Evolutionary conservation across 1,140 invertebrate species (phyloP).

Genomic region (Drosophila navojoa): DNA sequence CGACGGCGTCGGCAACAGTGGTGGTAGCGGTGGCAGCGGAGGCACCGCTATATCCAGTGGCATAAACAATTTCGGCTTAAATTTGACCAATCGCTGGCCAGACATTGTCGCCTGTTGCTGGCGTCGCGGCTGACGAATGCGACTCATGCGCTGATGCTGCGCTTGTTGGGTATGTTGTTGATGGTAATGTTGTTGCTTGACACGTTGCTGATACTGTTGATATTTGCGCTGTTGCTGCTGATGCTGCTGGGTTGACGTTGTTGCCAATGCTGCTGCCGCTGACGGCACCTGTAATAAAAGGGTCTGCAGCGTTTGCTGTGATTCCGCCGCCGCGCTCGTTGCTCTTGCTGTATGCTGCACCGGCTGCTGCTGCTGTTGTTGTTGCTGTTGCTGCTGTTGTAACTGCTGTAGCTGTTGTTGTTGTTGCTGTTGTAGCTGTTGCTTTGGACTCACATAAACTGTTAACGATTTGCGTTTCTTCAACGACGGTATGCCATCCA

Average conservation of each 20-base stretch:
- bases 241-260: constrained; percentile 16
- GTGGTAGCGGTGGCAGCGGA: constrained; percentile 47
- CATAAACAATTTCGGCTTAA: constrained; percentile 61
- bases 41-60: constrained; percentile 67
- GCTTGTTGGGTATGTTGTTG: constrained; percentile 37
- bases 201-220: constrained; percentile 35
- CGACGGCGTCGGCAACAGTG: constrained; percentile 8
- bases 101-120: constrained; percentile 39
- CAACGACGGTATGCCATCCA: constrained; percentile 80
- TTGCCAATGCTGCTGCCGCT: constrained; percentile 29
- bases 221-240: constrained; percentile 32
- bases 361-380: constrained; percentile 38
- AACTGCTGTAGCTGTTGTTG: constrained; percentile 39
- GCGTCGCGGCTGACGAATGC: constrained; percentile 52
- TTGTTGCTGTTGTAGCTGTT: constrained; percentile 63
- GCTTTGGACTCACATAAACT: constrained; percentile 84
- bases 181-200: constrained; percentile 44
- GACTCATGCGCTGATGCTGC: constrained; percentile 51
- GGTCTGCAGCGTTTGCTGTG: constrained; percentile 56
- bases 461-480: constrained; percentile 83
- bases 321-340: constrained; percentile 18
- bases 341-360: constrained; percentile 33
- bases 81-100: constrained; percentile 44
- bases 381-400: constrained; percentile 30
- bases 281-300: constrained; percentile 69